phyloP scores from a whole-genome alignment of 2,888 invertebrate species.

The Lepidochrysops patricia region DNA sequence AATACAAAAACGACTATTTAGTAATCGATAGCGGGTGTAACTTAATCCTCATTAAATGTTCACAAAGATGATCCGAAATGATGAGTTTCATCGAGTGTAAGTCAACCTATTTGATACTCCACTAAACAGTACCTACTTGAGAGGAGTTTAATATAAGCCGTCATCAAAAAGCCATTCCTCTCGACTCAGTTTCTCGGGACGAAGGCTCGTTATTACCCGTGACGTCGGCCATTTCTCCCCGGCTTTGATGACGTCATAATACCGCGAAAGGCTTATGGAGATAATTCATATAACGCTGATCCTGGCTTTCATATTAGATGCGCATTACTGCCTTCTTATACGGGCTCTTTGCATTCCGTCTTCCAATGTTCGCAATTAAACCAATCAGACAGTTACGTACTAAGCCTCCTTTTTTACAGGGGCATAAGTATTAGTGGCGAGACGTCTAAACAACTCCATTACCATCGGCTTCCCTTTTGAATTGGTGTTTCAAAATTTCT shows the following conservation, averaged over 20 bases:
- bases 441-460: too few species aligned
- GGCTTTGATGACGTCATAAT: slow-evolving; percentile 1
- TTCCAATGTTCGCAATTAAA: neutral
- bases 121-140: neutral
- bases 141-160: slow-evolving; percentile 10
- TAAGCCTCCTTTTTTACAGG: too few species aligned
- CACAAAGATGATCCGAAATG: too few species aligned
- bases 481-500: too few species aligned
- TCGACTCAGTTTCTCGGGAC: slow-evolving; percentile 9
- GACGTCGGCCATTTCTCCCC: slow-evolving; percentile 2
- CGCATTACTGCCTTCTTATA: neutral
- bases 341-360: neutral
- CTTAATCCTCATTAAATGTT: too few species aligned
- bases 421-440: too few species aligned
- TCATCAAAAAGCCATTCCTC: slow-evolving; percentile 14
- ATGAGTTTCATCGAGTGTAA: neutral
- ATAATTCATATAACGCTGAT: slow-evolving; percentile 5
- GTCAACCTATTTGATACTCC: neutral
- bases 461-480: too few species aligned
- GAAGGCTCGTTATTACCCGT: neutral
- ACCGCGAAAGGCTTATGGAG: neutral
- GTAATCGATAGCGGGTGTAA: too few species aligned
- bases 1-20: too few species aligned
- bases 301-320: slow-evolving; percentile 3
- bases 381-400: neutral